These are phyloP conservation scores for Cistogaster globosa DNA, from an alignment of 2,888 invertebrate genomes.

Conservation along the genomic window DNA sequence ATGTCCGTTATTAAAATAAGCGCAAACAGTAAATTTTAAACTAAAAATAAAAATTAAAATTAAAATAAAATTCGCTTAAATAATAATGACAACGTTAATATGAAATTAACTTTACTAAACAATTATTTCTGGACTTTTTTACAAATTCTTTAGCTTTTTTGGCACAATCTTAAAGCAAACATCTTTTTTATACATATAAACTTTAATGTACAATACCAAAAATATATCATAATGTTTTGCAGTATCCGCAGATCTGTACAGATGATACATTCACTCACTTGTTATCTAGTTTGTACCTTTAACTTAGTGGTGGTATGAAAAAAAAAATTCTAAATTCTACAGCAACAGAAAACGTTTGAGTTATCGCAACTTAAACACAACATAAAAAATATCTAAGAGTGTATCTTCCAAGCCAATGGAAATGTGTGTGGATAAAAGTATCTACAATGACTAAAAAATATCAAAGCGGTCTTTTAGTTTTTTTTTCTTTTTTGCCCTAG, in stretches of 20 bases:
- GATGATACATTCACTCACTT: neutral
- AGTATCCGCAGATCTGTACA: neutral
- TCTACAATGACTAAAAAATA: slow-evolving; percentile 57
- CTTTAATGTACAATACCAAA: no score
- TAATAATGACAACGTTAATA: no score
- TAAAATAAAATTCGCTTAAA: no score
- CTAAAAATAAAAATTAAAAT: no score
- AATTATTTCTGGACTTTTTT: no score
- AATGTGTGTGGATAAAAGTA: neutral
- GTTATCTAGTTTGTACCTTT: neutral
- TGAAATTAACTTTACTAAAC: no score
- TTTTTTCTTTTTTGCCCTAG: slow-evolving; percentile 40
- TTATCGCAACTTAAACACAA: slow-evolving; percentile 66
- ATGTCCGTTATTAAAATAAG: no score
- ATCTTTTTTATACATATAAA: no score
- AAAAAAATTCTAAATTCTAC: slow-evolving; percentile 21
- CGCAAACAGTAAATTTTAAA: no score
- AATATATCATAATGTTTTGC: neutral
- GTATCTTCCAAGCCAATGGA: slow-evolving; percentile 26
- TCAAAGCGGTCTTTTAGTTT: slow-evolving; percentile 63
- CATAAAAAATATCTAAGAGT: slow-evolving; percentile 43
- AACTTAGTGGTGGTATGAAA: neutral
- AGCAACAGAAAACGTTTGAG: slow-evolving; percentile 38
- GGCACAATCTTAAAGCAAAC: no score
- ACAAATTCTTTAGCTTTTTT: no score